Evolutionary conservation across 2,113 vertebrate genomes (phyloP).

Genomic region (Crotophaga sulcirostris): DNA sequence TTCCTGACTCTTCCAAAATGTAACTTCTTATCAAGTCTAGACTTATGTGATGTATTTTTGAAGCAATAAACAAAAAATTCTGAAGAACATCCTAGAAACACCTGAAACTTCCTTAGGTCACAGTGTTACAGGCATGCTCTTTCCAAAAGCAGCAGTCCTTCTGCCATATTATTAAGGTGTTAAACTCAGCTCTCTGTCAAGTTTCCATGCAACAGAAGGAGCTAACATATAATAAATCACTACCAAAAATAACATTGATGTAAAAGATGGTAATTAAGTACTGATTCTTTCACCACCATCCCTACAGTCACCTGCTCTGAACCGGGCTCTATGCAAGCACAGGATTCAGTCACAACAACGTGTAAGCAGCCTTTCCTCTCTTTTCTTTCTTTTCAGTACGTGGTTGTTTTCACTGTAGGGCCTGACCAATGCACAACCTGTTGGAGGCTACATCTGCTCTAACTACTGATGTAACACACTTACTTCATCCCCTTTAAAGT

Average conservation of each 20-base stretch:
- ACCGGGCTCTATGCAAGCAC: not conserved
- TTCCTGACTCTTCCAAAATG: not conserved
- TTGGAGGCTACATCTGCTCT: not conserved
- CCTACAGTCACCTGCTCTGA: not conserved
- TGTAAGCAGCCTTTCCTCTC: not conserved
- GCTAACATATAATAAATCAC: not conserved
- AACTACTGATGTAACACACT: not conserved
- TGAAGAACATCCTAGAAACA: not conserved
- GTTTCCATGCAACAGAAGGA: not conserved
- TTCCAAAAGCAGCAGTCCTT: not conserved
- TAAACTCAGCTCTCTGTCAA: not conserved
- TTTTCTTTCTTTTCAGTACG: not conserved
- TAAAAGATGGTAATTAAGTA: not conserved
- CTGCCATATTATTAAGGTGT: not conserved
- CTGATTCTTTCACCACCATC: not conserved
- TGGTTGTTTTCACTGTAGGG: not conserved
- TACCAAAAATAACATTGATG: not conserved
- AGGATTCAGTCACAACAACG: rapidly evolving
- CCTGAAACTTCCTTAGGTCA: not conserved
- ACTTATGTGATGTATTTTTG: not conserved
- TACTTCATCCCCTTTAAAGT: not conserved
- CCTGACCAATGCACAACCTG: not conserved
- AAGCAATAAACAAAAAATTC: not conserved
- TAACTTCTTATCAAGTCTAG: not conserved
- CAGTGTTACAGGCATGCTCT: not conserved